Evolutionary conservation across 2,888 invertebrate genomes (phyloP), one percentile per base, ranked within the genome.

Genomic region (Catocala fraxini): DNA sequence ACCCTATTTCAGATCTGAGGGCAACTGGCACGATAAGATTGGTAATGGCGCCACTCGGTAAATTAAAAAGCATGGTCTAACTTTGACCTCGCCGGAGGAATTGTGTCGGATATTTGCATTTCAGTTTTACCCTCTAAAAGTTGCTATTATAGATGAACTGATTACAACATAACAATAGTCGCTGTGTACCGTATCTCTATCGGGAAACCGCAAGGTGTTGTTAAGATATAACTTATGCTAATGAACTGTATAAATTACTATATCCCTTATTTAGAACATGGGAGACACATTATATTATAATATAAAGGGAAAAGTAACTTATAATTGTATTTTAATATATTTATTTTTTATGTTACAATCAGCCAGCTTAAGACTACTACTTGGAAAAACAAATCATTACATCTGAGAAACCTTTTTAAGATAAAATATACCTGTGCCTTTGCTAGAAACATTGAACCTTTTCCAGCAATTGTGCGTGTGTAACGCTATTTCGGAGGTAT

Each of bases 51-150:
- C 82, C 86, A 85, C 87, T 89, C 82, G 83, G 86, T 88, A 88
- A 89, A 91, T 91, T 89, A 91, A 91, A 90, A 90, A 88, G 83
- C 85, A 85, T 79, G 81, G 81, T 73, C 78, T 75, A 81, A 83
- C 81, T 86, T 83, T 70, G 73, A 65, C 81, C 78, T 75, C 81
- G 76, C 77, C 64, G 71, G 76, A 75, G 79, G 78, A 85, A 83
- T 86, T 80, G 82, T 80, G 77, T 71, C 77, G 74, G 73, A 80
- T 83, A 85, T 89, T 89, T 85, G 81, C 85, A 85, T 87, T 86
- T 25, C 12, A 42, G 41, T 47, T 3, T 85, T 82, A 81, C 81
- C 80, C 72, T 78, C 76, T 80, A 78, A 79, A 74, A 81, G 71
- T 77, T 73, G 70, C 73, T 80, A 70, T 79, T 72, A 71, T 68